A percentile compares a stretch with the other conserved stretches of the same genome.
Evolutionary conservation across 1,140 invertebrate genomes (phyloP).

Genomic region (Drosophila mojavensis): DNA sequence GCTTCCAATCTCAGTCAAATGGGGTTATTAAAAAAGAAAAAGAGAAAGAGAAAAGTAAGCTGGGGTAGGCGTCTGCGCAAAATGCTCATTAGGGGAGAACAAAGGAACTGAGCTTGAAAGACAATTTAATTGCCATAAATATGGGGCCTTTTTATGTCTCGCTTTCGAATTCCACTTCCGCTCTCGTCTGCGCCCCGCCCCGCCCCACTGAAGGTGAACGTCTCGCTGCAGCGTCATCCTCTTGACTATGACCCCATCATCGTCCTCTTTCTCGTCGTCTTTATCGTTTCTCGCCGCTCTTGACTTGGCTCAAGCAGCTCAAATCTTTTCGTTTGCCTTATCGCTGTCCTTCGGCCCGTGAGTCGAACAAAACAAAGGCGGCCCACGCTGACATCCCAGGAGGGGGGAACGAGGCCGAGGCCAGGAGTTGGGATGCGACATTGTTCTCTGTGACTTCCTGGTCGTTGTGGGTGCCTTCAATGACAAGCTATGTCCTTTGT

Average conservation of each 20-base stretch:
- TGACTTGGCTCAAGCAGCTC: conserved; percentile 15
- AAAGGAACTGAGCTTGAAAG: conserved; percentile 34
- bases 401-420: background rate
- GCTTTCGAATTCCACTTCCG: conserved; percentile 6
- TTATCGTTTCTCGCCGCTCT: conserved; percentile 13
- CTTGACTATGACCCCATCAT: too few species aligned
- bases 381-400: background rate
- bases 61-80: conserved; percentile 14
- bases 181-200: background rate
- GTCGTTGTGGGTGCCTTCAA: conserved; percentile 7
- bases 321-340: conserved; percentile 36
- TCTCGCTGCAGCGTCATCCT: conserved; percentile 16
- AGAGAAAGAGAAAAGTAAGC: background rate
- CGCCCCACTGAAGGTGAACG: conserved; percentile 18
- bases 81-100: conserved; percentile 49
- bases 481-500: conserved; percentile 15
- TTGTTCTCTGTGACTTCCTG: conserved; percentile 30
- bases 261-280: too few species aligned
- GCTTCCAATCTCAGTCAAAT: conserved; percentile 43
- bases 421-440: background rate
- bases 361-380: conserved; percentile 17
- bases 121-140: conserved; percentile 69
- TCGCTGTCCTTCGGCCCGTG: conserved; percentile 24
- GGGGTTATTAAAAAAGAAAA: conserved; percentile 39
- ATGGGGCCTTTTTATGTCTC: conserved; percentile 26